A percentile compares a stretch with the other conserved stretches of the same genome.
Conservation (phyloP, 2,113 vertebrate genomes). For the Seriola rivoliana region DNA sequence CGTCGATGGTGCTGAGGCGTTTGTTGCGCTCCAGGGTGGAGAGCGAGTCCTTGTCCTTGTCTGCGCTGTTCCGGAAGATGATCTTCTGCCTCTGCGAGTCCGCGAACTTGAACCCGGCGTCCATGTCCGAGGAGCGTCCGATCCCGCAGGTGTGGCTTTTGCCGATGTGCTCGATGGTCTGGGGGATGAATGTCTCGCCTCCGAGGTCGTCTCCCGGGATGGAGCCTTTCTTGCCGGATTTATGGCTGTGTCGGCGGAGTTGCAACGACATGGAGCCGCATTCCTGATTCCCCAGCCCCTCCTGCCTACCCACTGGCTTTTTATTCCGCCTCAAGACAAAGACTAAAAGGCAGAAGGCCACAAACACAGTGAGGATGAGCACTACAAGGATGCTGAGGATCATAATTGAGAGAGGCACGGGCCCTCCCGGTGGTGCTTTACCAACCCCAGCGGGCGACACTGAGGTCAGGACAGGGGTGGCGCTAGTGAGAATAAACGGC, state of each 20-base stretch:
- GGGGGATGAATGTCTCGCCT: constrained; percentile 95
- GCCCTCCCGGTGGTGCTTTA: constrained; percentile 93
- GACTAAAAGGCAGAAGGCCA: constrained; percentile 97
- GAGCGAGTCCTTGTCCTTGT: constrained; percentile 94
- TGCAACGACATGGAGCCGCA: constrained; percentile 94
- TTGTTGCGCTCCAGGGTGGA: constrained; percentile 93
- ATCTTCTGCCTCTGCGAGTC: constrained; percentile 95
- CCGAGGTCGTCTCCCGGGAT: constrained; percentile 87
- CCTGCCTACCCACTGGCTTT: constrained; percentile 91
- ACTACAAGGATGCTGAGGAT: constrained; percentile 98
- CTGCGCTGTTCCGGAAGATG: constrained; percentile 89
- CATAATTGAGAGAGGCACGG: constrained; percentile 96
- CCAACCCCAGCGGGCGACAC: constrained; percentile 90
- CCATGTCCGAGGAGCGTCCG: constrained; percentile 87
- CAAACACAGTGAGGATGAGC: constrained; percentile 97
- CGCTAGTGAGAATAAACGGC: constrained; percentile 89
- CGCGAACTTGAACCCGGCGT: constrained; percentile 91
- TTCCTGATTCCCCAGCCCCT: constrained; percentile 93
- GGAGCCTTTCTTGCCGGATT: constrained; percentile 88
- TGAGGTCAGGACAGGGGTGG: constrained; percentile 86
- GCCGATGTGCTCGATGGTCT: constrained; percentile 98
- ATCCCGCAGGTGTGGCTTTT: constrained; percentile 96
- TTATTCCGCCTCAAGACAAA: constrained; percentile 97
- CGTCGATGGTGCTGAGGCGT: constrained; percentile 98
- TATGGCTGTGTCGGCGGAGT: constrained; percentile 91